A percentile compares a stretch with the other conserved stretches of the same genome.
These are phyloP conservation scores for Zosterops borbonicus DNA, from an alignment of 2,113 vertebrate species.

Conservation along the genomic window DNA sequence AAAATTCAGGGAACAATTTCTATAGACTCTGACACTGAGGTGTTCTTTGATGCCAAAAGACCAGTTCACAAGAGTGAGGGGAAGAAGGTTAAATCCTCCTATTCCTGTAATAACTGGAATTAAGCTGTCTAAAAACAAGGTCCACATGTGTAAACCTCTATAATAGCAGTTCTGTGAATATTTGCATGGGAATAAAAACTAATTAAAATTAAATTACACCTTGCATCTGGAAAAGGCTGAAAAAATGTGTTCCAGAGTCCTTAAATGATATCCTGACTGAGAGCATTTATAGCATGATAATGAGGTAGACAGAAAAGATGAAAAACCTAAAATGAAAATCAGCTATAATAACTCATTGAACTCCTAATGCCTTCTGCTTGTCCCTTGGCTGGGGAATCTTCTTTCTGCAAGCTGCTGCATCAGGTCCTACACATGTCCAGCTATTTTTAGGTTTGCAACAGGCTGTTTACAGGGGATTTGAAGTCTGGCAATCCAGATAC, in stretches of 20 bases:
- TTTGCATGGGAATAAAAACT: neutral
- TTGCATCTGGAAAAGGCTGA: neutral
- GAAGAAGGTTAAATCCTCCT: neutral
- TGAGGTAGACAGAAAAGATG: neutral
- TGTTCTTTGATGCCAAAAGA: neutral
- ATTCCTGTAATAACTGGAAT: neutral
- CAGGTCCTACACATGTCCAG: constrained; percentile 56
- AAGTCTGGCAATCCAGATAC: constrained; percentile 67
- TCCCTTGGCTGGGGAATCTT: neutral
- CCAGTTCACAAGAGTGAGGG: neutral
- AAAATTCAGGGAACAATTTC: neutral
- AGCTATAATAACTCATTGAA: neutral
- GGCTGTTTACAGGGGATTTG: constrained; percentile 65
- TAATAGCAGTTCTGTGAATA: neutral
- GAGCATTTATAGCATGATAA: neutral
- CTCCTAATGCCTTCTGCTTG: neutral
- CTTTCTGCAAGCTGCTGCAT: constrained; percentile 53
- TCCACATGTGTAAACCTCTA: neutral
- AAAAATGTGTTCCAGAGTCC: neutral
- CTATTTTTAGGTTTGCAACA: constrained; percentile 64
- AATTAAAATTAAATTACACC: neutral
- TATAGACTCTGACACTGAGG: neutral
- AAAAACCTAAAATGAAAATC: neutral
- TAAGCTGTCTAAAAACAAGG: neutral
- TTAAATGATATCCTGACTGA: neutral